phyloP scores from a whole-genome alignment of 2,888 invertebrate species.

The Scrobipalpa atriplicella region DNA sequence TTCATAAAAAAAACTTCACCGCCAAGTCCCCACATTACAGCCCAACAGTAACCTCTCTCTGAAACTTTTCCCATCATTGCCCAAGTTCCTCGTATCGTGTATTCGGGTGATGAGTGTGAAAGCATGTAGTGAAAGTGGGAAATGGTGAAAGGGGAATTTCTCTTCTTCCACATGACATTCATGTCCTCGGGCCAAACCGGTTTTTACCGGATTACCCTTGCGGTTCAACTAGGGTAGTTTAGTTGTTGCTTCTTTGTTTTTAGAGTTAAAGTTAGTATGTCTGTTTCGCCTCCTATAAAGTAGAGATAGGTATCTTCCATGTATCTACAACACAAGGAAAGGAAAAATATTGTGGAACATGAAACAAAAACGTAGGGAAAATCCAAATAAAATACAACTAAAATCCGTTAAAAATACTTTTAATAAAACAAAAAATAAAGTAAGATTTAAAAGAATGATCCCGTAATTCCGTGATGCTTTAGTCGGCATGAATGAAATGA shows the following conservation, averaged over 20 bases:
- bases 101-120: conserved; percentile 68
- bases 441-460: too few relatives aligned
- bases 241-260: background rate
- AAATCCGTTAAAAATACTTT: too few relatives aligned
- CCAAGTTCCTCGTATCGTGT: conserved; percentile 42
- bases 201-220: conserved; percentile 45
- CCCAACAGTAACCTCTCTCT: background rate
- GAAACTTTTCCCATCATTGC: conserved; percentile 22
- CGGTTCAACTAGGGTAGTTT: background rate
- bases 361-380: too few relatives aligned
- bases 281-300: too few relatives aligned
- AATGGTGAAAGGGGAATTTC: conserved; percentile 50
- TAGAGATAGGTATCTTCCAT: too few relatives aligned
- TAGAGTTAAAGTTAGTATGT: too few relatives aligned
- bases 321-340: too few relatives aligned
- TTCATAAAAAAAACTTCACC: background rate
- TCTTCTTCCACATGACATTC: conserved; percentile 63
- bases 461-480: too few relatives aligned
- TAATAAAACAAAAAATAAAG: too few relatives aligned
- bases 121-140: conserved; percentile 66
- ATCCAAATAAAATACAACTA: too few relatives aligned
- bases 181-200: conserved; percentile 59
- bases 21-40: conserved; percentile 2
- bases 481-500: too few relatives aligned
- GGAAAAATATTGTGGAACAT: too few relatives aligned